phyloP scores from a whole-genome alignment of 2,888 invertebrate species.

The Agrochola lota region DNA sequence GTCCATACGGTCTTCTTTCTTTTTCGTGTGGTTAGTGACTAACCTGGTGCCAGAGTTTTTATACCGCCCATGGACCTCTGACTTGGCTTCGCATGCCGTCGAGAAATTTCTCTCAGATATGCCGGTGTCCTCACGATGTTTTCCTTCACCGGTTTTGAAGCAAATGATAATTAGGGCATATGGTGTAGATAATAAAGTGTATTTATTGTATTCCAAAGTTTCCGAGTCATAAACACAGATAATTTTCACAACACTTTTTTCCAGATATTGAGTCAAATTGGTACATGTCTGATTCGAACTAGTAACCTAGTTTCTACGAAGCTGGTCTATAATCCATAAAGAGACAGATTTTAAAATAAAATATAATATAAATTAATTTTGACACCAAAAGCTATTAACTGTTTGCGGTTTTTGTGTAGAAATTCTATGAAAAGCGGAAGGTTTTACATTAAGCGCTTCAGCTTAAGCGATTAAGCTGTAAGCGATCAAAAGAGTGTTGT shows the following conservation, averaged over 20 bases:
- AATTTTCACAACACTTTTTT: background rate
- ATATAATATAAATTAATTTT: constrained; percentile 32
- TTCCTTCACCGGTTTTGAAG: too few species aligned
- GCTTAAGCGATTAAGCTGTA: constrained; percentile 48
- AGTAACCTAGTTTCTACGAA: background rate
- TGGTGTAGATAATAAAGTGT: background rate
- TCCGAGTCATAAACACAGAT: too few species aligned
- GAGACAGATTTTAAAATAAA: background rate
- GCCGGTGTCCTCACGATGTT: too few species aligned
- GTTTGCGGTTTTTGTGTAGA: constrained; percentile 31
- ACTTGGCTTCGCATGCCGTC: too few species aligned
- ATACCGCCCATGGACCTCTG: too few species aligned
- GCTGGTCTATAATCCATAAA: background rate
- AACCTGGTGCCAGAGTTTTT: too few species aligned
- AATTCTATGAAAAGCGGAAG: constrained; percentile 43
- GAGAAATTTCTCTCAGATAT: too few species aligned
- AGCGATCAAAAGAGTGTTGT: constrained; percentile 42
- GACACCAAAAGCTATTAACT: constrained; percentile 7
- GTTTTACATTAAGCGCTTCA: constrained; percentile 52
- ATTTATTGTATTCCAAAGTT: too few species aligned
- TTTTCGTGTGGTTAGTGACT: too few species aligned
- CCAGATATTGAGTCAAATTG: background rate
- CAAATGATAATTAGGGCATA: too few species aligned
- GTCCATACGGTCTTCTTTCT: too few species aligned
- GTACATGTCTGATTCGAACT: background rate